Evolutionary conservation across 2,888 invertebrate genomes (phyloP).

Genomic region (Scelioninae gen. 1): DNA sequence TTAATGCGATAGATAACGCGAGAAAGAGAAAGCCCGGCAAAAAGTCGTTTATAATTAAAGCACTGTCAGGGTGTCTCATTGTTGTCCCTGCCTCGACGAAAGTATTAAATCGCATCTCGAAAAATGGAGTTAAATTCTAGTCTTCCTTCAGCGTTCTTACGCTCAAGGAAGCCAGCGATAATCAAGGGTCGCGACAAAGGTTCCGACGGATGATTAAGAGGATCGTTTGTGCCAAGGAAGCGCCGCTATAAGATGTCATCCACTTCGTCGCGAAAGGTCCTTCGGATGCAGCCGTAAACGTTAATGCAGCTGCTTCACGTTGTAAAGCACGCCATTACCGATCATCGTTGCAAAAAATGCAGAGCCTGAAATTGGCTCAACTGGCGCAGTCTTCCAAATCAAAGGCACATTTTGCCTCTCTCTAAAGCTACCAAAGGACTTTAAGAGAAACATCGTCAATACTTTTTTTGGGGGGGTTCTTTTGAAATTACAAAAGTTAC

Average conservation of each 20-base stretch:
- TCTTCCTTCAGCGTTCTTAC: slow-evolving; percentile 64
- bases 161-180: slow-evolving; percentile 62
- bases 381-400: slow-evolving; percentile 14
- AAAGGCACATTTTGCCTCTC: slow-evolving; percentile 33
- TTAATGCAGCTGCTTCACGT: slow-evolving; percentile 60
- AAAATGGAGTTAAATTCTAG: slow-evolving; percentile 68
- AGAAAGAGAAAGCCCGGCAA: slow-evolving; percentile 31
- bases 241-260: slow-evolving; percentile 73
- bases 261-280: slow-evolving; percentile 55
- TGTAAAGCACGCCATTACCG: slow-evolving; percentile 54
- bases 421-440: no score
- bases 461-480: slow-evolving; percentile 3
- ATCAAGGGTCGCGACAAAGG: slow-evolving; percentile 76
- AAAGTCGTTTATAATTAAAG: slow-evolving; percentile 64
- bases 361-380: slow-evolving; percentile 32
- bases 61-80: slow-evolving; percentile 51
- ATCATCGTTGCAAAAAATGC: slow-evolving; percentile 26
- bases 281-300: slow-evolving; percentile 56
- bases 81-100: slow-evolving; percentile 56
- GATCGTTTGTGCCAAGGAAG: slow-evolving; percentile 81
- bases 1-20: slow-evolving; percentile 55
- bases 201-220: slow-evolving; percentile 81
- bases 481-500: no score
- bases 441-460: no score
- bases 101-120: slow-evolving; percentile 66